Evolutionary conservation across 2,888 invertebrate genomes (phyloP).

Genomic region (Himalopsyche anomala): DNA sequence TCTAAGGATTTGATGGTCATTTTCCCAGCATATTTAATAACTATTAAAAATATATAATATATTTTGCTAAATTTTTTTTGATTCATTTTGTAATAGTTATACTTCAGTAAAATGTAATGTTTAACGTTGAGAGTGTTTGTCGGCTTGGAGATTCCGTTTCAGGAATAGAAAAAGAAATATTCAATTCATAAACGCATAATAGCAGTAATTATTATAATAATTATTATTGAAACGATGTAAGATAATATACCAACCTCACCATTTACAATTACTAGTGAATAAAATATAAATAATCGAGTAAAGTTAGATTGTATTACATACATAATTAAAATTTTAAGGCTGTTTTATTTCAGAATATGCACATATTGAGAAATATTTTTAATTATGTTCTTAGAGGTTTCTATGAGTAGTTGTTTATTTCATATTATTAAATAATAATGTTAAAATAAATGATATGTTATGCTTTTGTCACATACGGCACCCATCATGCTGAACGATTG

Average conservation of each 20-base stretch:
- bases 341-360: conserved; percentile 55
- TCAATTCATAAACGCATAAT: conserved; percentile 4
- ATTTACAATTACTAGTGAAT: conserved; percentile 47
- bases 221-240: conserved; percentile 27
- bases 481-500: conserved; percentile 22
- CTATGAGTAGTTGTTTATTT: conserved; percentile 61
- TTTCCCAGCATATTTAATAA: too few relatives aligned
- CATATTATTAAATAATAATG: conserved; percentile 35
- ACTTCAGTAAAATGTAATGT: neutral
- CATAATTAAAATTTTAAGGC: conserved; percentile 55
- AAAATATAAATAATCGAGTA: conserved; percentile 41
- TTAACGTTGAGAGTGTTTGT: conserved; percentile 18
- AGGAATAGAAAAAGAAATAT: conserved; percentile 34
- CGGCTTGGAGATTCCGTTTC: conserved; percentile 21
- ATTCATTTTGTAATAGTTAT: neutral
- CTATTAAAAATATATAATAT: neutral
- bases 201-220: conserved; percentile 4
- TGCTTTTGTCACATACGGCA: conserved; percentile 22
- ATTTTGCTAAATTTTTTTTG: neutral
- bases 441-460: conserved; percentile 33
- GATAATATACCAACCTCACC: conserved; percentile 38
- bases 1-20: too few relatives aligned
- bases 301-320: conserved; percentile 41
- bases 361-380: conserved; percentile 54
- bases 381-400: conserved; percentile 62